Base-by-base conservation (phyloP, 2,888 invertebrate species). In the Drosophila koepferae region DNA sequence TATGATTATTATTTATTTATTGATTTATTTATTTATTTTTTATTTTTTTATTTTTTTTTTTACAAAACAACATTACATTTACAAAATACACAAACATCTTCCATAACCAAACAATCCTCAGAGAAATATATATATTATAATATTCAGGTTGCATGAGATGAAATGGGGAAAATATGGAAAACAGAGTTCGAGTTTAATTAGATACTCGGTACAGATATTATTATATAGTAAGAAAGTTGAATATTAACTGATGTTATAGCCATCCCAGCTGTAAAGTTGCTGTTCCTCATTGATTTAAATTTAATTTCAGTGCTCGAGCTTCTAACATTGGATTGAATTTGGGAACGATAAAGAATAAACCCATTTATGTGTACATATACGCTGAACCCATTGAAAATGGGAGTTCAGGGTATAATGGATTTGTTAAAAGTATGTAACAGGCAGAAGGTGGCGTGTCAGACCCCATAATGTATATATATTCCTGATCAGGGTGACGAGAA, bases 271-370 rank as follows among this genome's bases (percentile, higher is more conserved):
- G n/a, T 49, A 12, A 31, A 31, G 31, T n/a, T 31, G 49, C 2
- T 31, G 31, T 18, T 31, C 49, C 12, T 49, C n/a, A 72, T 63
- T 36, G 46, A 63, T 76, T 75, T 68, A 58, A 53, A 74, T 72
- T 86, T 74, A 67, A 75, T 86, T 89, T 89, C 84, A 88, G 89
- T 69, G 54, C 56, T 86, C 64, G 72, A 86, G 63, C 72, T 86
- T 61, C 72, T 85, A 41, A 63, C 66, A 48, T 81, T 85, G 84
- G 81, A 88, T 55, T 89, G 53, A 78, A 67, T 55, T 56, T 48
- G 31, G n/a, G 31, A 31, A 34, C 18, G 12, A 38, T 48, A 46
- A 53, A 49, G 16, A 38, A 14, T 5, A 12, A 31, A 49, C 2
- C 6, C n/a, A 31, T 49, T 31, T 12, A 31, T 12, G 5, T 28